Conservation (phyloP, 2,113 vertebrate genomes). For the Etheostoma cragini region DNA sequence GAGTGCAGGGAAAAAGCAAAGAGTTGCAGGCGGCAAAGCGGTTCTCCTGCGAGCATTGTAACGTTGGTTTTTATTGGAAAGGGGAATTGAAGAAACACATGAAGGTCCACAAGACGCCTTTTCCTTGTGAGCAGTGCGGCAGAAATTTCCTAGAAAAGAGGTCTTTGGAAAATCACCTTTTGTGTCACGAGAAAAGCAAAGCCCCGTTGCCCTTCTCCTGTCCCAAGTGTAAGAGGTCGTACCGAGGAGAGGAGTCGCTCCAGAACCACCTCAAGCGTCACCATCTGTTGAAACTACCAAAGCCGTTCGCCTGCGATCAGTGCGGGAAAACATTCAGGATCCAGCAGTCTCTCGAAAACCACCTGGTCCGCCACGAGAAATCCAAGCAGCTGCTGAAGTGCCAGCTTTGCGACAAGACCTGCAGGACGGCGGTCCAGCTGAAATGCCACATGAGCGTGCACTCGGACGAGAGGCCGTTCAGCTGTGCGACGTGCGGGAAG, state of each 20-base stretch:
- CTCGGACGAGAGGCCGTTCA: constrained; percentile 75
- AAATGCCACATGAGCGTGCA: constrained; percentile 75
- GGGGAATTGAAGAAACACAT: constrained; percentile 72
- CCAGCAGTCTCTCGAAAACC: constrained; percentile 73
- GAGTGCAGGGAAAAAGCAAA: constrained; percentile 15
- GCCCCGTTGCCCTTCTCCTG: constrained; percentile 71
- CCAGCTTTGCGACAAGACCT: constrained; percentile 69
- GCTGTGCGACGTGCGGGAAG: constrained; percentile 73
- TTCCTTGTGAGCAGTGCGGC: constrained; percentile 66
- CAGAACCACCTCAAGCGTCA: constrained; percentile 74
- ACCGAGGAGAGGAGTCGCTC: constrained; percentile 66
- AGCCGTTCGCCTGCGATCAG: constrained; percentile 73
- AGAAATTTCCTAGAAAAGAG: constrained; percentile 58
- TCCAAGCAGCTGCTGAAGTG: constrained; percentile 67
- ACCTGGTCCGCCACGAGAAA: constrained; percentile 71
- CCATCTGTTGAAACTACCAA: constrained; percentile 56
- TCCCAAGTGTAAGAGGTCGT: constrained; percentile 66
- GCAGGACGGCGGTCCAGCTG: constrained; percentile 67
- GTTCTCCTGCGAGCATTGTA: constrained; percentile 68
- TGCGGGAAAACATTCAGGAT: constrained; percentile 70
- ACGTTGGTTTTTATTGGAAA: constrained; percentile 67
- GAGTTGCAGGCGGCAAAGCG: constrained; percentile 37
- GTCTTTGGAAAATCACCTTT: constrained; percentile 68
- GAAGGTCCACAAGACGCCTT: constrained; percentile 63
- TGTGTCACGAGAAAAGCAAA: constrained; percentile 50